Percentiles rank a stretch among this genome's conserved stretches.
Conservation (phyloP, 2,113 vertebrate species). For the Ophiodon elongatus region DNA sequence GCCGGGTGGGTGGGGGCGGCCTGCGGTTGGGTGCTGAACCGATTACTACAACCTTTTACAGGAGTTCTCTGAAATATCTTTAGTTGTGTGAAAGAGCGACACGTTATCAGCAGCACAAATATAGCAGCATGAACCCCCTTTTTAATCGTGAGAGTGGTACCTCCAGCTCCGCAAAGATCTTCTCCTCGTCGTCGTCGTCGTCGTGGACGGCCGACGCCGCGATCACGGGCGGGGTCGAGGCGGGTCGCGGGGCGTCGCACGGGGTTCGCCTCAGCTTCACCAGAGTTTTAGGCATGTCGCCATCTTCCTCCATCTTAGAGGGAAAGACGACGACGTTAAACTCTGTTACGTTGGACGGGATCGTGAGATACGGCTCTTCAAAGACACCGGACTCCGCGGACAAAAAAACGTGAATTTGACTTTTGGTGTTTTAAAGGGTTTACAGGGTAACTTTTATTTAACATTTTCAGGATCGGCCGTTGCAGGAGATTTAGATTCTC, state of each 20-base stretch:
- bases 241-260: slow-evolving; percentile 90
- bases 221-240: slow-evolving; percentile 94
- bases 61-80: slow-evolving; percentile 94
- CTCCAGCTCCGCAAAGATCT: slow-evolving; percentile 95
- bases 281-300: slow-evolving; percentile 85
- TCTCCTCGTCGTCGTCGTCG: slow-evolving; percentile 89
- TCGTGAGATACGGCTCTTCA: no score
- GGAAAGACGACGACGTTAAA: background rate
- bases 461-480: no score
- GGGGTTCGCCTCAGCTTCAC: slow-evolving; percentile 92
- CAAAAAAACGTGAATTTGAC: no score
- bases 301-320: slow-evolving; percentile 85
- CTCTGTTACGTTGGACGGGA: no score
- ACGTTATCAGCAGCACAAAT: slow-evolving; percentile 9
- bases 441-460: no score
- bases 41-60: slow-evolving; percentile 81
- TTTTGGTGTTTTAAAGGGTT: no score
- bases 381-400: no score
- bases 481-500: no score
- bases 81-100: slow-evolving; percentile 38
- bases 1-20: slow-evolving; percentile 76
- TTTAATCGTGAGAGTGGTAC: no score
- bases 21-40: slow-evolving; percentile 74
- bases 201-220: slow-evolving; percentile 90
- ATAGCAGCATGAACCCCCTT: background rate